Conservation (phyloP, 2,113 vertebrate genomes). For the Buteo buteo region DNA sequence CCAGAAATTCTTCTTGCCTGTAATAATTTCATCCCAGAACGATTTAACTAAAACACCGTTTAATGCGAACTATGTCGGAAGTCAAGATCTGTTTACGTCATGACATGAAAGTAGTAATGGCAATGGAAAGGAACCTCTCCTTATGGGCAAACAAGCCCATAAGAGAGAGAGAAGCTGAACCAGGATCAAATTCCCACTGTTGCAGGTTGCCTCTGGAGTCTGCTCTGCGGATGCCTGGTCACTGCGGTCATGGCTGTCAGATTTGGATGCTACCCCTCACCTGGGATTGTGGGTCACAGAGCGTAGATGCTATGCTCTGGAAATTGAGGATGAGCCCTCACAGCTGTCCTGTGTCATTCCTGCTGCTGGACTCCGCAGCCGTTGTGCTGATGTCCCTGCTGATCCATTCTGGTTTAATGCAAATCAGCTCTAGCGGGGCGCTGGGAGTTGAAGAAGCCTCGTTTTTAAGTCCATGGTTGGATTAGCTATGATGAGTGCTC, state of each 20-base stretch:
- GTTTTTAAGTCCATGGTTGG: neutral
- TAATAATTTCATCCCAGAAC: neutral
- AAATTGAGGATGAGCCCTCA: neutral
- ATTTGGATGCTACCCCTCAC: neutral
- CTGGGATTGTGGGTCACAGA: neutral
- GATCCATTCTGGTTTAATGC: neutral
- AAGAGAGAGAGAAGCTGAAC: neutral
- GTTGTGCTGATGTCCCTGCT: neutral
- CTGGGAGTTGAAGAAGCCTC: neutral
- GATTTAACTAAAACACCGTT: neutral
- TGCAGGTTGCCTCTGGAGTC: neutral
- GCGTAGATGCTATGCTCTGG: neutral
- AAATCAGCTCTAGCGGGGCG: neutral
- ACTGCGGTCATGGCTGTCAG: neutral
- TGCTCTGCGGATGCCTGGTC: neutral
- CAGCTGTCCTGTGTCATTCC: neutral
- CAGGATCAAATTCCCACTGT: neutral
- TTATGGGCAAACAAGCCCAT: accelerated
- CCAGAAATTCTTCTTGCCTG: neutral
- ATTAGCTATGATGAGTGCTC: neutral
- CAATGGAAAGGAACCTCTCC: neutral
- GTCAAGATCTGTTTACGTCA: neutral
- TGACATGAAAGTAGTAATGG: neutral
- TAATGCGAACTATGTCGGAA: neutral
- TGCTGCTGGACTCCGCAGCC: neutral